Percentiles rank a stretch among this genome's conserved stretches.
These are phyloP conservation scores for Rhinopomastus cyanomelas DNA, from an alignment of 2,113 vertebrate genomes.

Conservation along the genomic window DNA sequence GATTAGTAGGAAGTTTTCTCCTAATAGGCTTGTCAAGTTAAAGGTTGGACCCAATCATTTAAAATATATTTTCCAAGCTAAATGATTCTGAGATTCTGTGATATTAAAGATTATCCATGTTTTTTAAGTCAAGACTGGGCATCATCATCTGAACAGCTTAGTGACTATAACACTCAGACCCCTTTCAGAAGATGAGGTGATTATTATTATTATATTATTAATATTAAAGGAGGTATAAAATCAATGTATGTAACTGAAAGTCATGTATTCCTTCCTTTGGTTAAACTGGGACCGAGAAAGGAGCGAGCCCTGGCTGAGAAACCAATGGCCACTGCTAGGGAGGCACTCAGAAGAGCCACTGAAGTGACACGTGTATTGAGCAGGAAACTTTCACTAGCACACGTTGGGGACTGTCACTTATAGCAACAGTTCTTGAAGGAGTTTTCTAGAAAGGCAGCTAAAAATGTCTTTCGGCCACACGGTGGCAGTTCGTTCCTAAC, in stretches of 20 bases:
- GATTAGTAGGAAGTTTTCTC: background rate
- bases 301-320: background rate
- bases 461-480: constrained; percentile 47
- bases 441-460: background rate
- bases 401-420: background rate
- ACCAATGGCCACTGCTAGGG: background rate
- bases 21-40: background rate
- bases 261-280: background rate
- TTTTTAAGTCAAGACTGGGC: background rate
- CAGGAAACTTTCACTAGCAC: background rate
- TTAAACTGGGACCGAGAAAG: background rate
- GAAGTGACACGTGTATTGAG: background rate
- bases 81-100: too few species aligned
- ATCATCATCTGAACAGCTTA: background rate
- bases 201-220: too few species aligned
- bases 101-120: background rate
- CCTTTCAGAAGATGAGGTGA: background rate
- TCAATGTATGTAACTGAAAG: background rate
- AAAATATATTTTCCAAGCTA: too few species aligned
- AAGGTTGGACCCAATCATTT: too few species aligned
- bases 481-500: constrained; percentile 65
- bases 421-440: background rate
- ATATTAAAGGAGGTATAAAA: background rate
- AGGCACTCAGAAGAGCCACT: rapidly evolving
- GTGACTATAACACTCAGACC: background rate